These are phyloP conservation scores for Coptodon rendalli DNA, from an alignment of 2,113 vertebrate genomes.

Conservation along the genomic window DNA sequence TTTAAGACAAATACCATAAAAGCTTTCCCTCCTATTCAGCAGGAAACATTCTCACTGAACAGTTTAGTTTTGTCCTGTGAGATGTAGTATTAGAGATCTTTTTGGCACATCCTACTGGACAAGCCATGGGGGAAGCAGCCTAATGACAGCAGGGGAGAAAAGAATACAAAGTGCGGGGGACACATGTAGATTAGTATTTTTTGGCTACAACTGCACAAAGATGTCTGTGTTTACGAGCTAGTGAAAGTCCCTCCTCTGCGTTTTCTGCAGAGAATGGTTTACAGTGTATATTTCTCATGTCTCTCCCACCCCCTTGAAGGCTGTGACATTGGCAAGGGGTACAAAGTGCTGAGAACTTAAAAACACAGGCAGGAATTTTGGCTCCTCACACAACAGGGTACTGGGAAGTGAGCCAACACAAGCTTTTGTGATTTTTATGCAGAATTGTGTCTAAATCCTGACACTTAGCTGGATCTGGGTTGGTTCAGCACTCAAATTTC, in stretches of 20 bases:
- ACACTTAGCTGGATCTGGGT: slow-evolving; percentile 50
- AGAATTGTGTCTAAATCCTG: slow-evolving; percentile 53
- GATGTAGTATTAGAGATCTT: not conserved
- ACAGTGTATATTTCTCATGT: slow-evolving; percentile 46
- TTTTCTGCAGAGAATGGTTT: slow-evolving; percentile 52
- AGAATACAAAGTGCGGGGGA: slow-evolving; percentile 39
- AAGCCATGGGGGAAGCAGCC: slow-evolving; percentile 30
- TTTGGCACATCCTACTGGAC: slow-evolving; percentile 2
- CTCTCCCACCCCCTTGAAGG: slow-evolving; percentile 53
- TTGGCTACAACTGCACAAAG: slow-evolving; percentile 51
- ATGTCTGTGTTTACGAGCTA: slow-evolving; percentile 56
- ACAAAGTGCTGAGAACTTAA: slow-evolving; percentile 63
- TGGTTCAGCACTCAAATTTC: slow-evolving; percentile 46
- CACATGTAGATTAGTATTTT: slow-evolving; percentile 57
- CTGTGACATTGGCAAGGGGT: slow-evolving; percentile 58
- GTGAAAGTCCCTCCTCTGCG: slow-evolving; percentile 42
- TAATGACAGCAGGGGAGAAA: slow-evolving; percentile 32
- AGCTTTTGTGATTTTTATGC: slow-evolving; percentile 56
- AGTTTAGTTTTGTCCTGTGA: slow-evolving; percentile 1
- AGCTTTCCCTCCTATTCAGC: not conserved
- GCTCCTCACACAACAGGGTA: slow-evolving; percentile 41
- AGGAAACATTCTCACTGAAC: not conserved
- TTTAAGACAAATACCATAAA: not conserved
- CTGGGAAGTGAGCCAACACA: slow-evolving; percentile 63
- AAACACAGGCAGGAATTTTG: slow-evolving; percentile 58